Conservation (phyloP, 2,113 vertebrate genomes). For the Notarius quadriscutis region DNA sequence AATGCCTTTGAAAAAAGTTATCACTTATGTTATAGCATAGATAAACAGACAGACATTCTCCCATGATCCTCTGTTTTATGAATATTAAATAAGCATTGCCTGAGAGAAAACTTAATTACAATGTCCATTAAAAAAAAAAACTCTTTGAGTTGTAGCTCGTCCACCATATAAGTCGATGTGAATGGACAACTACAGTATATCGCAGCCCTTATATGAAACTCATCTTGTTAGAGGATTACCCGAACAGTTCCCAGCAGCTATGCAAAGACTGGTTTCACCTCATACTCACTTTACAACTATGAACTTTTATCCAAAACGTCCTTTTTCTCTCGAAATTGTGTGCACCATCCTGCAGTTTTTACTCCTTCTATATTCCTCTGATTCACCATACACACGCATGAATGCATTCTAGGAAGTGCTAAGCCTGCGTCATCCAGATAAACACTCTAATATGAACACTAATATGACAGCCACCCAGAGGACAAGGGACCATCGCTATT, state of each 20-base stretch:
- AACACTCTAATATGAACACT: slow-evolving; percentile 34
- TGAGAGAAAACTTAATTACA: too few species aligned
- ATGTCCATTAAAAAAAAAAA: too few species aligned
- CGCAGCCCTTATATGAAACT: not conserved
- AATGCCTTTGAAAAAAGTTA: not conserved
- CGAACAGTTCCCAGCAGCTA: not conserved
- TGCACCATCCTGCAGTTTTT: not conserved
- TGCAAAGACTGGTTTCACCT: not conserved
- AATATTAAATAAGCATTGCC: too few species aligned
- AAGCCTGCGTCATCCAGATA: slow-evolving; percentile 22
- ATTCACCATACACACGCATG: not conserved
- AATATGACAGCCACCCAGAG: slow-evolving; percentile 33
- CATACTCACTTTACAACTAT: not conserved
- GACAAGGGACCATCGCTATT: slow-evolving; percentile 25
- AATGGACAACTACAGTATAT: not conserved
- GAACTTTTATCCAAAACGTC: not conserved
- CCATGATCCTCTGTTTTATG: too few species aligned
- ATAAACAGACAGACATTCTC: too few species aligned
- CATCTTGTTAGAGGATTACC: not conserved
- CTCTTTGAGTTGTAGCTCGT: too few species aligned
- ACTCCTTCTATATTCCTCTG: not conserved
- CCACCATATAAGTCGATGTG: not conserved
- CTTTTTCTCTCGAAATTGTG: not conserved
- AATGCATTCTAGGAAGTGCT: not conserved
- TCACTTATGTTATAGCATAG: too few species aligned